Conservation (phyloP, 2,888 invertebrate species). For the Lycia hirtaria region DNA sequence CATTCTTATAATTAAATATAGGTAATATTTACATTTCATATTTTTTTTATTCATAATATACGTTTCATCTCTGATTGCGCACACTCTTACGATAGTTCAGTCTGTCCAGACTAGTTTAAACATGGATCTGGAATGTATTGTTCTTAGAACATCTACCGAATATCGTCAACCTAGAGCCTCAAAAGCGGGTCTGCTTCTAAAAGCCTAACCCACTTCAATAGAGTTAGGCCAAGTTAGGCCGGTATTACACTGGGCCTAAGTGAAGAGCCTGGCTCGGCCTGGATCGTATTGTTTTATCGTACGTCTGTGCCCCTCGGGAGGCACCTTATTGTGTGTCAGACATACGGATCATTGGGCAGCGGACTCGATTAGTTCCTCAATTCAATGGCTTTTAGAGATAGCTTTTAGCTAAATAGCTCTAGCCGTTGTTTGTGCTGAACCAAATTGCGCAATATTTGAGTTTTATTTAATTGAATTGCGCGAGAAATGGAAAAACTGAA, state of each 20-base stretch:
- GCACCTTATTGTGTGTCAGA: constrained; percentile 54
- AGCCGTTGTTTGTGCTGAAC: not conserved
- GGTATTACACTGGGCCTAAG: constrained; percentile 25
- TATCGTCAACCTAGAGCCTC: constrained; percentile 7
- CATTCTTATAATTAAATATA: no score
- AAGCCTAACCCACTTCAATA: constrained; percentile 18
- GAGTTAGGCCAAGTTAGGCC: constrained; percentile 13
- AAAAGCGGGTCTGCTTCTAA: constrained; percentile 6
- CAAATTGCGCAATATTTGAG: no score
- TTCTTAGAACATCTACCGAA: not conserved
- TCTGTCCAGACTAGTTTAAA: no score
- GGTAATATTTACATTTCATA: no score
- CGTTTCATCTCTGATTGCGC: no score
- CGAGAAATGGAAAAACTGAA: no score
- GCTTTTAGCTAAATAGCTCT: constrained; percentile 9
- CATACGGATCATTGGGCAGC: constrained; percentile 49
- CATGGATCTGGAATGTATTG: not conserved
- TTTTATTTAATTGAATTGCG: no score
- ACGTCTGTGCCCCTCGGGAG: constrained; percentile 49
- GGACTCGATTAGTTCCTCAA: constrained; percentile 51
- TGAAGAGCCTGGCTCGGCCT: constrained; percentile 38
- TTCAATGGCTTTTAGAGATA: constrained; percentile 42
- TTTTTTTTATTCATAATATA: no score
- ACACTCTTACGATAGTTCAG: no score
- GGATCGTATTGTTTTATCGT: constrained; percentile 52